Evolutionary conservation across 2,113 vertebrate species (phyloP), one percentile per base, ranked within the genome.

Genomic region (Tupaia tana): DNA sequence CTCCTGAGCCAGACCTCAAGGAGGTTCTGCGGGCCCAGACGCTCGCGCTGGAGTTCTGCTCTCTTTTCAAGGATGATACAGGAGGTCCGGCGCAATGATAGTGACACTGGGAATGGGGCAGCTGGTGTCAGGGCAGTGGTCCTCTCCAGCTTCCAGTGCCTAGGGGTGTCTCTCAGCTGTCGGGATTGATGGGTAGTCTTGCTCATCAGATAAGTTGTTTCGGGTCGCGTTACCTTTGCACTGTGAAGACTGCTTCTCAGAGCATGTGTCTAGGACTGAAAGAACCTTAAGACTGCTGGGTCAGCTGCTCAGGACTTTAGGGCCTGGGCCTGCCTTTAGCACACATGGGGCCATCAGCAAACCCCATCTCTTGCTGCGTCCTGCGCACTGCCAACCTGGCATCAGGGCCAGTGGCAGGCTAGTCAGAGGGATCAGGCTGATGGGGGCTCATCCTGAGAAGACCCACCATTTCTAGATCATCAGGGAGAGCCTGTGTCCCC

Each of bases 271-370:
- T 63, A 4, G 79, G 31, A 69, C 29, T 24, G 20, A 75, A 69
- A 90, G 54, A 78, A 86, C 16, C 2, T 59, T 80, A 71, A 81
- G 73, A 70, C 89, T 19, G 59, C 56, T 63, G 69, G 92, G 92
- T 91, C 93, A 88, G 80, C 85, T 81, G 43, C 80, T 77, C 52
- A 20, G 63, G 59, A 63, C 43, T 20, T 56, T 31, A 25, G 83
- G 85, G 67, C 71, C 81, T 75, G 67, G 43, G 61, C 9, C 83
- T 95, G 91, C 94, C 84, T 91, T 93, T 75, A 79, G 91, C 67
- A 52, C 22, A 87, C 58, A 63, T 70, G 78, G 59, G 56, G 54
- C 52, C 66, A 2, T 77, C 63, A 67, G 3, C 34, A 78, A 67
- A 14, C 27, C 84, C 74, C 64, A 52, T 58, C 58, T 43, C 63